Conservation (phyloP, 2,113 vertebrate species). For the Ivindomyrus marchei region DNA sequence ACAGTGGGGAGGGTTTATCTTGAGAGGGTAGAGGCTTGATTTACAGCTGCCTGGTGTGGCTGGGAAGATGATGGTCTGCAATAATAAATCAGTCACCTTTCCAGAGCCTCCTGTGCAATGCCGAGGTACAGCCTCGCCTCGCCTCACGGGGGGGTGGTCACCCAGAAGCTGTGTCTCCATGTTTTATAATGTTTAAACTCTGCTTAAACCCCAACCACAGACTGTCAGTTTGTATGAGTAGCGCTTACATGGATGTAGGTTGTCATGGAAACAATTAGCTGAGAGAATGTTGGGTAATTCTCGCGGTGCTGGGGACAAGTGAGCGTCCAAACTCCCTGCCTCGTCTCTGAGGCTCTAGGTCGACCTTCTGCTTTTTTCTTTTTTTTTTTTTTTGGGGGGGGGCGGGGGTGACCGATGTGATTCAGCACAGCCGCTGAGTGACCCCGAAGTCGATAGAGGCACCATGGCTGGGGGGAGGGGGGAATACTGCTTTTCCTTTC, state of each 20-base stretch:
- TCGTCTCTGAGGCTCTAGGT: neutral
- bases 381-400: too few relatives aligned
- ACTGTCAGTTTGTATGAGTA: neutral
- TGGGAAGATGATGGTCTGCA: neutral
- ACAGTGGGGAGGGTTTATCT: neutral
- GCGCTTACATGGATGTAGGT: neutral
- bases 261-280: neutral
- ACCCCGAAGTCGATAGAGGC: neutral
- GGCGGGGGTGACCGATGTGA: neutral
- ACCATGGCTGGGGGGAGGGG: neutral
- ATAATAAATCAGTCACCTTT: neutral
- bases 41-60: neutral
- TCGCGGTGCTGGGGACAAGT: neutral
- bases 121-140: too few relatives aligned
- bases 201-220: neutral
- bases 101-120: neutral
- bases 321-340: neutral
- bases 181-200: neutral
- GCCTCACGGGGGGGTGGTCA: neutral
- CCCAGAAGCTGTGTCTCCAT: neutral
- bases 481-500: neutral
- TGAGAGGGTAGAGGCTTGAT: neutral
- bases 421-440: neutral
- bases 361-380: neutral
- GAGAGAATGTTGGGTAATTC: neutral